A percentile compares a stretch with the other conserved stretches of the same genome.
Evolutionary conservation across 2,888 invertebrate genomes (phyloP).

Genomic region (Ennomos quercinarius): DNA sequence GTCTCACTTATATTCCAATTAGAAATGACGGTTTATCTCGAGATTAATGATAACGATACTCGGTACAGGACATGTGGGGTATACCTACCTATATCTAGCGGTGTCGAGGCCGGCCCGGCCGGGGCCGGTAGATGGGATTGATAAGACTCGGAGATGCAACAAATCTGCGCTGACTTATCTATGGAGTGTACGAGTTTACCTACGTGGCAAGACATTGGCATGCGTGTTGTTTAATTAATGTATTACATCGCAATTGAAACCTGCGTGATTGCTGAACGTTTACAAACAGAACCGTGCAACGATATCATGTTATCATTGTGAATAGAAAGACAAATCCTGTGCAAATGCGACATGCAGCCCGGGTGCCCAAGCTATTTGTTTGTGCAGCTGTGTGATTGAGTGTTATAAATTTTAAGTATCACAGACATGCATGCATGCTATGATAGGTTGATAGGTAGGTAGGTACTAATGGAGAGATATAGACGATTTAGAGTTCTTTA

Average conservation of each 20-base stretch:
- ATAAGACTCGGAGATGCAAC: conserved; percentile 58
- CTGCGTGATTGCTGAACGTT: conserved; percentile 49
- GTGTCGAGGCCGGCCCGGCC: conserved; percentile 49
- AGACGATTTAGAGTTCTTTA: too few species aligned
- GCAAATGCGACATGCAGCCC: conserved; percentile 4
- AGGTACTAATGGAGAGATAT: too few species aligned
- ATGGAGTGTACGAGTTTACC: conserved; percentile 1
- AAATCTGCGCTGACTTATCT: conserved; percentile 47
- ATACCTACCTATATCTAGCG: conserved; percentile 68
- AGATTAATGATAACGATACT: conserved; percentile 70
- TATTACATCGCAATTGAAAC: conserved; percentile 44
- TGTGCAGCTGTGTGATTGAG: background rate
- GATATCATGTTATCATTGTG: conserved; percentile 17
- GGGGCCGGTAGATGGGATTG: conserved; percentile 37
- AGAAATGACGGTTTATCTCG: conserved; percentile 66
- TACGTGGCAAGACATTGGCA: conserved; percentile 45
- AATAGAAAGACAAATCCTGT: conserved; percentile 18
- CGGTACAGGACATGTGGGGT: conserved; percentile 62
- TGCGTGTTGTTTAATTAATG: conserved; percentile 58
- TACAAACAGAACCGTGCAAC: conserved; percentile 22
- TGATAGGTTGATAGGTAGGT: too few species aligned
- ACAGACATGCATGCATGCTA: too few species aligned
- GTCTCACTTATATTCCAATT: conserved; percentile 69
- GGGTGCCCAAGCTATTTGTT: background rate
- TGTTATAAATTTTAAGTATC: too few species aligned